Conservation (phyloP, 2,797 vertebrate genomes). For the Selene dorsalis region DNA sequence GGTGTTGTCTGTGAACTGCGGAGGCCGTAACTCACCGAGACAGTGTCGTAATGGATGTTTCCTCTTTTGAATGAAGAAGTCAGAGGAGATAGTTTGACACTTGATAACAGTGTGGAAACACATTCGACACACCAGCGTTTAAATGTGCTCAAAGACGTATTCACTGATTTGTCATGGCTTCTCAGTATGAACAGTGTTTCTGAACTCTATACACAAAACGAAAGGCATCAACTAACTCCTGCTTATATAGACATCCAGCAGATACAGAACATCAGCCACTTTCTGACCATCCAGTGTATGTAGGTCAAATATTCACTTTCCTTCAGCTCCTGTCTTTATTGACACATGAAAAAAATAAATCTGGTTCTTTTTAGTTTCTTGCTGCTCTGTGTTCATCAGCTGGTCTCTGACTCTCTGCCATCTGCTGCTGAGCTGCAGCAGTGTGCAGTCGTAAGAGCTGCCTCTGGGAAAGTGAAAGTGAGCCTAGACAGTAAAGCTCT, state of each 20-base stretch:
- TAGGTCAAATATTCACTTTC: background rate
- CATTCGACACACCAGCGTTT: background rate
- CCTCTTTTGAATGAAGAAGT: constrained; percentile 1
- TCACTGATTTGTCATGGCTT: background rate
- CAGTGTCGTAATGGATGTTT: background rate
- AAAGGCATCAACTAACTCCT: background rate
- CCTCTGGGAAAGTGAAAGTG: background rate
- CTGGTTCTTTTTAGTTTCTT: background rate
- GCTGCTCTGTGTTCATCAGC: background rate
- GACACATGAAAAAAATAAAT: background rate
- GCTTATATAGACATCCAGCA: background rate
- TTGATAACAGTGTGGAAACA: background rate
- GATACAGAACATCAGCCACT: background rate
- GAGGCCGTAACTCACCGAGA: constrained; percentile 8
- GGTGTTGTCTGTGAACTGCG: constrained; percentile 19
- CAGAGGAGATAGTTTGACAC: background rate
- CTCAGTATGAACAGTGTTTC: background rate
- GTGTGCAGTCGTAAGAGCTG: background rate
- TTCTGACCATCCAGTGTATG: background rate
- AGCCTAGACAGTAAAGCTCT: background rate
- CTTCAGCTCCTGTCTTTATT: background rate
- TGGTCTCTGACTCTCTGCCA: background rate
- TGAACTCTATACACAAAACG: background rate
- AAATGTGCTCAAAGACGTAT: background rate
- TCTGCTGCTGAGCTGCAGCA: background rate